A percentile compares a stretch with the other conserved stretches of the same genome.
Evolutionary conservation across 2,113 vertebrate species (phyloP).

Genomic region (Arizona elegans): DNA sequence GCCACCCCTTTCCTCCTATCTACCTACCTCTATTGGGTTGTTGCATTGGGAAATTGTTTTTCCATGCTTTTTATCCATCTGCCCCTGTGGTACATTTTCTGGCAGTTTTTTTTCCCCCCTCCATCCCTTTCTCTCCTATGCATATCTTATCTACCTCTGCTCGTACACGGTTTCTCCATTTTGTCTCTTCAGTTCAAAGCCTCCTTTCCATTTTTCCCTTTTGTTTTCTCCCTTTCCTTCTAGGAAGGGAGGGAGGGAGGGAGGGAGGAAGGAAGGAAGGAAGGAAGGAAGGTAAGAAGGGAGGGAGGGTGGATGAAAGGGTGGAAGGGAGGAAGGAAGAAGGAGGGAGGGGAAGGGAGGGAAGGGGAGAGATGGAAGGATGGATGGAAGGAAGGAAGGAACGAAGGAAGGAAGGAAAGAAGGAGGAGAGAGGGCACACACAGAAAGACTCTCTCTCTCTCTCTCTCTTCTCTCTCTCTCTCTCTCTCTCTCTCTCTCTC

Average conservation of each 20-base stretch:
- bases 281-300: neutral
- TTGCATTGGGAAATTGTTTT: neutral
- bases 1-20: neutral
- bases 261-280: neutral
- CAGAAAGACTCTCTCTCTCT: neutral
- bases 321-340: neutral
- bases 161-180: neutral
- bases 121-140: neutral
- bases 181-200: neutral
- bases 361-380: neutral
- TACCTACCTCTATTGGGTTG: too few species aligned
- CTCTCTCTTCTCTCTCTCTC: too few species aligned
- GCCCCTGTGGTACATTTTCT: neutral
- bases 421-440: neutral
- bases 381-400: neutral
- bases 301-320: neutral
- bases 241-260: neutral
- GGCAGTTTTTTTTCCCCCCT: neutral
- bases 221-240: neutral
- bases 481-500: too few species aligned
- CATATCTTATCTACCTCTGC: neutral
- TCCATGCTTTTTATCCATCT: neutral
- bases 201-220: neutral
- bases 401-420: neutral
- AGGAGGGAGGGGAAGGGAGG: neutral